phyloP scores from a whole-genome alignment of 2,888 invertebrate genomes.

The Fabriciana adippe region DNA sequence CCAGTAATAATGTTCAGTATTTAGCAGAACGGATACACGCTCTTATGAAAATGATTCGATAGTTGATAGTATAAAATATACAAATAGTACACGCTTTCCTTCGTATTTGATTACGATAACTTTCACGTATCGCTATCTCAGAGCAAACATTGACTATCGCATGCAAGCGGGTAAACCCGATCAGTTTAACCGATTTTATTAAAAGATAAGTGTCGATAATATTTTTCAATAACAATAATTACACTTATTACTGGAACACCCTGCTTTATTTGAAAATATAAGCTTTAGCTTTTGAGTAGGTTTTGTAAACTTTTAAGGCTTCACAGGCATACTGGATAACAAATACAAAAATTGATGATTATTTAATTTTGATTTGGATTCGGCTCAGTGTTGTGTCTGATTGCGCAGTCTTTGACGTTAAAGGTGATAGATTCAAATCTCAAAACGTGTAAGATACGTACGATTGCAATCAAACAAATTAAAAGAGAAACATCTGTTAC shows the following conservation, averaged over 20 bases:
- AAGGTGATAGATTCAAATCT: no score
- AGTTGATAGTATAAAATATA: constrained; percentile 37
- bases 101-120: constrained; percentile 71
- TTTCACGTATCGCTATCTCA: constrained; percentile 68
- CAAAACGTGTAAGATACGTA: no score
- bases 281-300: background rate
- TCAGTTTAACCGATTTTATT: constrained; percentile 21
- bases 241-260: no score
- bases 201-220: constrained; percentile 1
- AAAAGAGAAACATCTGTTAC: background rate
- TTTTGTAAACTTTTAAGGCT: no score
- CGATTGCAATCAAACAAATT: no score
- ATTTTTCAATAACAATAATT: background rate
- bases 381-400: no score
- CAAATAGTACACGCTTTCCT: constrained; percentile 46
- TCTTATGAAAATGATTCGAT: constrained; percentile 34
- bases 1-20: background rate
- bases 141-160: constrained; percentile 57
- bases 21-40: constrained; percentile 28
- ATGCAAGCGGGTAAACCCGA: constrained; percentile 9
- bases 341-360: no score
- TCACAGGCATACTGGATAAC: no score
- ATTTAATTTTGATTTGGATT: no score
- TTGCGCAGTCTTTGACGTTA: no score
- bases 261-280: no score